Base-by-base conservation (phyloP, 2,113 vertebrate species). In the Pholis gunnellus region DNA sequence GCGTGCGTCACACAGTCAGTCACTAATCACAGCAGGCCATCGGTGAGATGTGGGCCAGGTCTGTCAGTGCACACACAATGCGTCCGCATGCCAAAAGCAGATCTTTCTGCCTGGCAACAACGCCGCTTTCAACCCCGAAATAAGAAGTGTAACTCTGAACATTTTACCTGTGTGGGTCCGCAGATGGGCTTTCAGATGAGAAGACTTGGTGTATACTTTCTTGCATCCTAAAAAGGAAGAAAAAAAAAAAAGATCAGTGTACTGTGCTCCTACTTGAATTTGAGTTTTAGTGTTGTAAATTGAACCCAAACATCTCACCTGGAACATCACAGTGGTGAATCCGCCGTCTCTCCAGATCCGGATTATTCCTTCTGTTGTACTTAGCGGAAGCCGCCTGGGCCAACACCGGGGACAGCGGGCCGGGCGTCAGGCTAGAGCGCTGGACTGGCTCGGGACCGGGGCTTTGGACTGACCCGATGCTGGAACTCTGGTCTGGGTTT, bases 161-260 rank as follows among this genome's bases (percentile, higher is more conserved):
- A 84, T 93, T 95, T 93, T 97, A 99, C 98, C 98, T 80, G 98
- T 99, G 91, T 99, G 97, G 90, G 97, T 99, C 90, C 98, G 96
- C 89, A 98, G 95, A 94, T 99, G 98, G 20, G 97, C 98, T 95
- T 99, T 99, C 91, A 99, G 94, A 94, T 99, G 98, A 86, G 98
- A 99, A 31, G 97, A 99, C 95, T 99, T 99, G 79, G 98, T 99
- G 95, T 99, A 99, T 59, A 99, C 98, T 94, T 99, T 99, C 63
- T 96, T 97, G 93, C 98, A 99, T 56, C 97, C 98, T 99, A 84
- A 84, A 27, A 9, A 27, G 11, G 17, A 50, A 61, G 57, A 71
- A 87, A 79, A 90, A 90, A 87, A 83, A 82, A 27, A 67, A 54
- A 18, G 20, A 57, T 75, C 13, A 36, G 40, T 22, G 29, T 22